Percentiles rank a stretch among this genome's conserved stretches.
Evolutionary conservation across 1,140 invertebrate species (phyloP).

Genomic region (Potamilus streckersoni): DNA sequence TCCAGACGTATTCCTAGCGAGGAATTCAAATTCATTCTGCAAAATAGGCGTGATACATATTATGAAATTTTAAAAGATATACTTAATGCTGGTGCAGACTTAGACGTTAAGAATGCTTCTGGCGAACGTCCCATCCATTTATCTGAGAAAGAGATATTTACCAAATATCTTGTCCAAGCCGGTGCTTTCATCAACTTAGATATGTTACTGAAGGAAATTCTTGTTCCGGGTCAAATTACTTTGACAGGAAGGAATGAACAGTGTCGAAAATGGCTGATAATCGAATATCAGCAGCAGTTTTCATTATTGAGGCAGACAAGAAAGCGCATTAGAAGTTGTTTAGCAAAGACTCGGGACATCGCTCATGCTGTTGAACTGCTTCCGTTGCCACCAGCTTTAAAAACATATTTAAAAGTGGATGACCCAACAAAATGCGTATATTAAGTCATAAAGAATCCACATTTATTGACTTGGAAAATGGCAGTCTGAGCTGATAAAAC

Average conservation of each 20-base stretch:
- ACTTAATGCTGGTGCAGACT: constrained; percentile 31
- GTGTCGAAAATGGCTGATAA: constrained; percentile 5
- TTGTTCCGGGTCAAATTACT: neutral
- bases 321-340: constrained; percentile 13
- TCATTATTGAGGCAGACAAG: constrained; percentile 24
- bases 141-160: neutral
- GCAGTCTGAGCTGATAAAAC: no score
- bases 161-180: constrained; percentile 15
- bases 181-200: constrained; percentile 12
- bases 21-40: constrained; percentile 21
- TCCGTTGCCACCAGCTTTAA: constrained; percentile 29
- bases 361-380: constrained; percentile 16
- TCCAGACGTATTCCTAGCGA: constrained; percentile 25
- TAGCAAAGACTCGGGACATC: constrained; percentile 18
- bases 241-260: neutral
- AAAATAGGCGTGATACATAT: constrained; percentile 2
- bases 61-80: constrained; percentile 23
- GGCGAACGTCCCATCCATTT: neutral
- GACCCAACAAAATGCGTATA: neutral
- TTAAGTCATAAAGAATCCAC: no score
- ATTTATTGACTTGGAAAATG: no score
- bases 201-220: neutral
- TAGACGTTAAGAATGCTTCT: neutral
- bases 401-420: constrained; percentile 23
- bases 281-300: constrained; percentile 13